Conservation (phyloP, 1,140 invertebrate species). For the Dendroctonus valens region DNA sequence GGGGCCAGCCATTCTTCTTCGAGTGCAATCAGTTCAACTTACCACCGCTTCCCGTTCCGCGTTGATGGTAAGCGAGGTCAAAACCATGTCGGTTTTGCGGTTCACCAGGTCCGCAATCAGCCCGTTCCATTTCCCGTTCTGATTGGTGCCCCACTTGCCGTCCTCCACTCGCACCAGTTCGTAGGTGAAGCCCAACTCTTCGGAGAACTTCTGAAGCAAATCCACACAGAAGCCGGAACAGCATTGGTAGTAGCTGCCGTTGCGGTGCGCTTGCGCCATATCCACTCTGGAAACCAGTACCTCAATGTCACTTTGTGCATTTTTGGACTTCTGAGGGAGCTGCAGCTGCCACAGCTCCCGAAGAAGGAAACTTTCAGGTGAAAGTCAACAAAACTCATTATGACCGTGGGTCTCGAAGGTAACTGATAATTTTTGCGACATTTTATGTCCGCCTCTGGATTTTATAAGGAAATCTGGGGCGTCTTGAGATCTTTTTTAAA, state of each 20-base stretch:
- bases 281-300: constrained; percentile 65
- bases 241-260: constrained; percentile 86
- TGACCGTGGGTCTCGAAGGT: too few relatives aligned
- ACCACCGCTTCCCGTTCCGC: constrained; percentile 87
- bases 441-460: too few relatives aligned
- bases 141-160: constrained; percentile 89
- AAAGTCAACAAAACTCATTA: too few relatives aligned
- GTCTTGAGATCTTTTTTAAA: too few relatives aligned
- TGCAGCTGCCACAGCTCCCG: too few relatives aligned
- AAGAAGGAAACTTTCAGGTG: too few relatives aligned
- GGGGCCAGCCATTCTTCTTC: too few relatives aligned
- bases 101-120: constrained; percentile 91
- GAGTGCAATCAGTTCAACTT: constrained; percentile 30
- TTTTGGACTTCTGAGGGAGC: too few relatives aligned
- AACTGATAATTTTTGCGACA: too few relatives aligned
- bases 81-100: constrained; percentile 92
- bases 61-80: constrained; percentile 97
- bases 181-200: constrained; percentile 94
- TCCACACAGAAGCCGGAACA: constrained; percentile 98
- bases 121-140: constrained; percentile 96
- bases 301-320: neutral
- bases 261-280: constrained; percentile 71
- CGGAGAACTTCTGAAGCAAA: constrained; percentile 84
- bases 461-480: too few relatives aligned
- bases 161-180: constrained; percentile 93